A percentile compares a stretch with the other conserved stretches of the same genome.
phyloP scores from a whole-genome alignment of 2,113 vertebrate genomes.

The Mirza zaza region DNA sequence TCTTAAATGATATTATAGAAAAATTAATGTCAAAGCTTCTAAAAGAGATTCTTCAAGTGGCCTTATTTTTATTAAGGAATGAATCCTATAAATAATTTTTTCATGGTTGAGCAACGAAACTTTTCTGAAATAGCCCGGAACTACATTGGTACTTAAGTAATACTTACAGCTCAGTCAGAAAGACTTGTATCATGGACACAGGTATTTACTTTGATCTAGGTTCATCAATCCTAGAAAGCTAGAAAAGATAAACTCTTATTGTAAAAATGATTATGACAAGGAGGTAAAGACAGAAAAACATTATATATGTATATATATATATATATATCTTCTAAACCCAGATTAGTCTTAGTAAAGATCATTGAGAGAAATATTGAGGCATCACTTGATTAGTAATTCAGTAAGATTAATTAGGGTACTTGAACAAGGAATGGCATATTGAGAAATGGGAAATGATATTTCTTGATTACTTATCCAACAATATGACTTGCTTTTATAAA shows the following conservation, averaged over 20 bases:
- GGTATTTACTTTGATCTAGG: neutral
- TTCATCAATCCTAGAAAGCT: neutral
- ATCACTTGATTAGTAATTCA: neutral
- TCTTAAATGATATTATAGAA: conserved; percentile 4
- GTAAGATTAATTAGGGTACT: neutral
- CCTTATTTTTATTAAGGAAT: neutral
- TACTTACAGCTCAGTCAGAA: neutral
- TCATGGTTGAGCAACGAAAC: neutral
- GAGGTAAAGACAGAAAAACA: neutral
- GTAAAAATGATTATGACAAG: neutral
- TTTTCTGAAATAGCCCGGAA: neutral
- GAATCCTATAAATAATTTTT: neutral
- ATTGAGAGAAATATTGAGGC: neutral
- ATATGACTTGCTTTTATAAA: neutral
- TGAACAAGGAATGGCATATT: neutral
- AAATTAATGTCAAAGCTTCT: neutral
- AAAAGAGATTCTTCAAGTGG: neutral
- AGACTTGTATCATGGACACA: neutral
- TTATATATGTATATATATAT: neutral
- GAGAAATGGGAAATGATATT: neutral
- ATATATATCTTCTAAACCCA: neutral
- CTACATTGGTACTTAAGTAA: neutral
- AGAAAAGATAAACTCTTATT: neutral
- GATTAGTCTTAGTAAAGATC: neutral
- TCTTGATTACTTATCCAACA: neutral